phyloP scores from a whole-genome alignment of 35 echinoderm and acorn worm genomes.

The Apostichopus parvimensis region DNA sequence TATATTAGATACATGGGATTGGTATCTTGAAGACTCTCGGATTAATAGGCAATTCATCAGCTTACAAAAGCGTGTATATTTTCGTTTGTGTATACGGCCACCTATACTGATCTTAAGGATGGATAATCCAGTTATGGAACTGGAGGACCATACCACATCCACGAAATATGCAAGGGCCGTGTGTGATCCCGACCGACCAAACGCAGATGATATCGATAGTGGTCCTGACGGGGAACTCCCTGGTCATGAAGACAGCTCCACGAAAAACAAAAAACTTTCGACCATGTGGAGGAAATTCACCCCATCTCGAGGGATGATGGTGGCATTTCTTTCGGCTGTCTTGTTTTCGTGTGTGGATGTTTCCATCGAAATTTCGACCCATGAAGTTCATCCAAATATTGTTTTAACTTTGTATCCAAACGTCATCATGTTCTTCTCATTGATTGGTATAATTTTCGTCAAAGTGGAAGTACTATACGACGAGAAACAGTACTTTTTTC shows the following conservation, averaged over 20 bases:
- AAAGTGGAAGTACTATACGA: not conserved
- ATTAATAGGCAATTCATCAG: too few relatives aligned
- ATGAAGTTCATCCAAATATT: slow-evolving; percentile 13
- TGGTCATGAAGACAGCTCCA: not conserved
- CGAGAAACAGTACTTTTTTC: not conserved
- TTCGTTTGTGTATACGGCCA: too few relatives aligned
- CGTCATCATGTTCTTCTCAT: not conserved
- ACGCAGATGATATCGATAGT: not conserved
- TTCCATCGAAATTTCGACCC: slow-evolving; percentile 11
- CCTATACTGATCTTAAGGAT: not conserved
- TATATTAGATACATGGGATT: too few relatives aligned
- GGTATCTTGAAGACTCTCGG: too few relatives aligned
- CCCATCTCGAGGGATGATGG: slow-evolving; percentile 38
- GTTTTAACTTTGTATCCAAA: not conserved
- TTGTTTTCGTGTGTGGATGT: slow-evolving; percentile 19
- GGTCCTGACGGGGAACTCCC: not conserved
- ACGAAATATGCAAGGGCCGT: too few relatives aligned
- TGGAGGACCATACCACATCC: not conserved
- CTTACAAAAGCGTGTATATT: too few relatives aligned
- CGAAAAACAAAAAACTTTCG: not conserved
- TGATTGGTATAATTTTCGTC: not conserved
- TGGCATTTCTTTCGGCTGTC: not conserved
- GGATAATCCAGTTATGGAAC: not conserved
- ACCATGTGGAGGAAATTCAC: not conserved
- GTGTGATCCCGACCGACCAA: too few relatives aligned